Conservation (phyloP, 2,888 invertebrate genomes). For the Lasioglossum oenotherae region DNA sequence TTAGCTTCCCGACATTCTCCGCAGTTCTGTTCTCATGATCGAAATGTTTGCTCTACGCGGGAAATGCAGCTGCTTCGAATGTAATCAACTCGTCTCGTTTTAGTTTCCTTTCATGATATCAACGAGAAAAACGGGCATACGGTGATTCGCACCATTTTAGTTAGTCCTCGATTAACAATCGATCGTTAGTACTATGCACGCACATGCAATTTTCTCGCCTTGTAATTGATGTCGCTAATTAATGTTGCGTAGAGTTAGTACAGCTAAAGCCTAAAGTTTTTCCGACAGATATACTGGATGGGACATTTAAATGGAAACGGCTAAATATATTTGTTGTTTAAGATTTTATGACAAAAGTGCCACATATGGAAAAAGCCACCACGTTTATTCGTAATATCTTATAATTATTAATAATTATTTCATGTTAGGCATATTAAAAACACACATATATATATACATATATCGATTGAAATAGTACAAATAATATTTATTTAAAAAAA, state of each 20-base stretch:
- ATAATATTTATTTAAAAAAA: too few species aligned
- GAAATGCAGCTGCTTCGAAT: slow-evolving; percentile 9
- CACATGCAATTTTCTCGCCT: not conserved
- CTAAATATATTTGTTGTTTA: not conserved
- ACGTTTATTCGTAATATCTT: too few species aligned
- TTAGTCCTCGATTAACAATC: not conserved
- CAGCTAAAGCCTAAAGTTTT: not conserved
- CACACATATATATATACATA: accelerated
- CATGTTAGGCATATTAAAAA: too few species aligned
- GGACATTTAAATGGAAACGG: not conserved
- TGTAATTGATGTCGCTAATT: not conserved
- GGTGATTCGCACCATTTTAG: slow-evolving; percentile 16
- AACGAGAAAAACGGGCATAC: not conserved
- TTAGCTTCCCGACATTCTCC: slow-evolving; percentile 33
- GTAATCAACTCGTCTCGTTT: slow-evolving; percentile 22
- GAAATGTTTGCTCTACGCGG: slow-evolving; percentile 7
- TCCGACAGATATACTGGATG: not conserved
- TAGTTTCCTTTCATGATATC: not conserved
- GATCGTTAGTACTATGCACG: not conserved
- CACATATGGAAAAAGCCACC: too few species aligned
- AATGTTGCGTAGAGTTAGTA: not conserved
- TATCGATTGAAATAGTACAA: too few species aligned
- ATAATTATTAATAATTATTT: too few species aligned
- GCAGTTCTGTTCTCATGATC: not conserved
- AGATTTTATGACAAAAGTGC: too few species aligned